Percentiles rank a stretch among this genome's conserved stretches.
Conservation (phyloP, 2,113 vertebrate genomes). For the Crypturellus undulatus region DNA sequence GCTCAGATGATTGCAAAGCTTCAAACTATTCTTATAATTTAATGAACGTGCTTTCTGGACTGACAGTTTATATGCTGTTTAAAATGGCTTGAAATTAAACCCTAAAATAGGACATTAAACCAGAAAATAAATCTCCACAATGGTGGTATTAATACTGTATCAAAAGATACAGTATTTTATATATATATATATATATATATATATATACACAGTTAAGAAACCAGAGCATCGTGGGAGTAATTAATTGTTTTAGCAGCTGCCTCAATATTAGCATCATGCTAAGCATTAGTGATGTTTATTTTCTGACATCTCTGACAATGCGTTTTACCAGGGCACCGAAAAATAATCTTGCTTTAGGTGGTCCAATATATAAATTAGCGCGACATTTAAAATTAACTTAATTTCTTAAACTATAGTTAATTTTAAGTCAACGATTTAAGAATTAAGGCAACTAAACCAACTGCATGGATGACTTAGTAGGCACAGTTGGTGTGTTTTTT, state of each 20-base stretch:
- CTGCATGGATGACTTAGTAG: background rate
- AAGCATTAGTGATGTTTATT: background rate
- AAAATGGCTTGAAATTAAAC: conserved; percentile 62
- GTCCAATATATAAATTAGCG: background rate
- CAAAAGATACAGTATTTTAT: no score
- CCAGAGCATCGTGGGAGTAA: background rate
- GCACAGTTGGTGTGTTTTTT: background rate
- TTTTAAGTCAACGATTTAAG: no score
- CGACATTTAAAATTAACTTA: background rate
- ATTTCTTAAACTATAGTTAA: background rate
- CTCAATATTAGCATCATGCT: background rate
- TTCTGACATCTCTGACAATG: background rate
- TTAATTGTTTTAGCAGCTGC: conserved; percentile 27
- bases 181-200: no score
- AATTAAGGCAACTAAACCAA: background rate
- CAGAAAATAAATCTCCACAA: conserved; percentile 52
- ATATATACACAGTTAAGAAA: no score
- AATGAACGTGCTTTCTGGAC: background rate
- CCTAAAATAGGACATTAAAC: conserved; percentile 28
- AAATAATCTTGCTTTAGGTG: background rate
- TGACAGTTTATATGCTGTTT: background rate
- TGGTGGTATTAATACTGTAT: background rate
- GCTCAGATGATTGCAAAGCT: background rate
- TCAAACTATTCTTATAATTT: background rate
- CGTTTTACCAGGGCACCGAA: background rate